Percentiles rank a stretch among this genome's conserved stretches.
phyloP scores from a whole-genome alignment of 2,797 vertebrate species.

The Liparis tanakae region DNA sequence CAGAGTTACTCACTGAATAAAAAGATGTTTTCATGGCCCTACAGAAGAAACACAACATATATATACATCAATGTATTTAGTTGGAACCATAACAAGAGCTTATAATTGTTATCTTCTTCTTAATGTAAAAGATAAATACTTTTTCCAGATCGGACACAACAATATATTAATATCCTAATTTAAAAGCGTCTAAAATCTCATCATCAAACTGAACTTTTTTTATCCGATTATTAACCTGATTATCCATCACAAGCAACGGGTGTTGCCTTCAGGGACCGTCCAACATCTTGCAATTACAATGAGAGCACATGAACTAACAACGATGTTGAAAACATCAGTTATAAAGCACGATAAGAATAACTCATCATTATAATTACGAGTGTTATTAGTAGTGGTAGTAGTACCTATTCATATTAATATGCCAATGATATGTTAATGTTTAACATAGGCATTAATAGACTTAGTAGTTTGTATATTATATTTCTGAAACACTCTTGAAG shows the following conservation, averaged over 20 bases:
- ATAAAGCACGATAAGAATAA: neutral
- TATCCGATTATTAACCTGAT: neutral
- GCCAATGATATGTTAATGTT: neutral
- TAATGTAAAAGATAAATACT: neutral
- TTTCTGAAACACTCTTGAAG: neutral
- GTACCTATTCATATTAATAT: neutral
- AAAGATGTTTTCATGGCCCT: neutral
- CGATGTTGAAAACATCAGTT: neutral
- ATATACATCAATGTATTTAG: neutral
- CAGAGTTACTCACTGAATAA: neutral
- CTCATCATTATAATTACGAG: no score
- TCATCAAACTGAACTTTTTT: neutral
- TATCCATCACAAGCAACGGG: constrained; percentile 18
- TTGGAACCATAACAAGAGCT: neutral
- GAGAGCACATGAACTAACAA: neutral
- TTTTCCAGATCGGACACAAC: constrained; percentile 23
- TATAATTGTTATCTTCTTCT: neutral
- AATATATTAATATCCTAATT: neutral
- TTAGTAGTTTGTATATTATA: neutral
- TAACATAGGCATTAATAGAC: neutral
- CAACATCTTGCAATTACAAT: accelerated
- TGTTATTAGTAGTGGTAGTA: neutral
- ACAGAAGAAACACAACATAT: neutral
- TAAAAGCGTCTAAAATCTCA: neutral
- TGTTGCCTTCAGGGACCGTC: constrained; percentile 22